Evolutionary conservation across 2,113 vertebrate genomes (phyloP).

Genomic region (Egretta garzetta): DNA sequence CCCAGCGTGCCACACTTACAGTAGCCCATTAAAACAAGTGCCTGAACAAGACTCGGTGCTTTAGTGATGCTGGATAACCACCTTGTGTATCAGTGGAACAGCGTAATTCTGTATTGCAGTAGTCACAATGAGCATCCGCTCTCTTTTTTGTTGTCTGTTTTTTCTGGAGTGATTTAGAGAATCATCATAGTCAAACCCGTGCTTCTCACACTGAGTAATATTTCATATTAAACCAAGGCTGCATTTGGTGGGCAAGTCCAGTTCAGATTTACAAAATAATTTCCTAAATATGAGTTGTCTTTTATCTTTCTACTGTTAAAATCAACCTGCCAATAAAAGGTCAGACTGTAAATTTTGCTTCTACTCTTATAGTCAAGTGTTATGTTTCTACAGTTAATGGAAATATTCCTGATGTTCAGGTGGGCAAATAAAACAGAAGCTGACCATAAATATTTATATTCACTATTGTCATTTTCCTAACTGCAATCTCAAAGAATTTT

Average conservation of each 20-base stretch:
- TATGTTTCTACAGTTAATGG: background rate
- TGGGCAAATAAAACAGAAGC: background rate
- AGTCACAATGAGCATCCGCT: background rate
- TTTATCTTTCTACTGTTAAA: background rate
- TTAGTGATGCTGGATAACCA: background rate
- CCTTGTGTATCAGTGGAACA: background rate
- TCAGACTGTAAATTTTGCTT: background rate
- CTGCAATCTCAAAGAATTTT: background rate
- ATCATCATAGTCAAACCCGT: background rate
- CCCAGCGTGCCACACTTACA: background rate
- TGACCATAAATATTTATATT: background rate
- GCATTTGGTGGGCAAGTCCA: background rate
- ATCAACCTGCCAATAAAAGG: background rate
- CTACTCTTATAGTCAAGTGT: background rate
- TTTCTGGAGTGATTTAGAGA: background rate
- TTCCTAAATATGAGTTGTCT: background rate
- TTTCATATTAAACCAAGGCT: background rate
- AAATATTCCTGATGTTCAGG: background rate
- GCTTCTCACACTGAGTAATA: background rate
- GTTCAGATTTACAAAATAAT: background rate
- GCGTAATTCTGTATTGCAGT: background rate
- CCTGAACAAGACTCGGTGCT: background rate
- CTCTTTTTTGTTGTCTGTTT: background rate
- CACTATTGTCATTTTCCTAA: background rate
- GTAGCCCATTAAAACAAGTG: background rate